phyloP scores from a whole-genome alignment of 1,140 invertebrate genomes.

The Antheraea pernyi region DNA sequence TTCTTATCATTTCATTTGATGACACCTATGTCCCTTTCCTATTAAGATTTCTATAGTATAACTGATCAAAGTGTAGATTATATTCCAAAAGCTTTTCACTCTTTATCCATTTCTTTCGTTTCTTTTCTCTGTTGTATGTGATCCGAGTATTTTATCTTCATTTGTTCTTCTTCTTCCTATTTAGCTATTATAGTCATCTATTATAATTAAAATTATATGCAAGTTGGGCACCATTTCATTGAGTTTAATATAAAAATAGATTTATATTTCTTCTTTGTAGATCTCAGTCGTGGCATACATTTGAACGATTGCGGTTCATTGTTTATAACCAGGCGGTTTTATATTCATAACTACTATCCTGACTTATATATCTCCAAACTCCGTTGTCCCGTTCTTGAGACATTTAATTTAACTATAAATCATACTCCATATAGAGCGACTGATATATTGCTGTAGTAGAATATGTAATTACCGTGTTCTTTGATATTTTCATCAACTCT shows the following conservation, averaged over 20 bases:
- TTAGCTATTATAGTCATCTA: conserved; percentile 39
- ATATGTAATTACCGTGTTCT: conserved; percentile 23
- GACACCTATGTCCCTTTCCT: conserved; percentile 43
- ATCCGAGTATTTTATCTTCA: conserved; percentile 33
- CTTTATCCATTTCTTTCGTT: conserved; percentile 24
- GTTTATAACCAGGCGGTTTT: conserved; percentile 21
- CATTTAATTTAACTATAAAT: conserved; percentile 30
- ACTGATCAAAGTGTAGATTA: conserved; percentile 34
- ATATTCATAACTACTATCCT: conserved; percentile 33
- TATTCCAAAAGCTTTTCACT: conserved; percentile 22
- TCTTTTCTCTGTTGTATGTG: conserved; percentile 28
- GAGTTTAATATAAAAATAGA: conserved; percentile 29
- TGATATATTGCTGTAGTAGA: conserved; percentile 29
- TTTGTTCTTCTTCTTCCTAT: conserved; percentile 21
- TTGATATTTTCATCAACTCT: conserved; percentile 21
- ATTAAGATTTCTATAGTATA: conserved; percentile 31
- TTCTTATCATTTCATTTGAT: conserved; percentile 31
- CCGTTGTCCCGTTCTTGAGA: conserved; percentile 32
- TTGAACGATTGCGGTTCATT: conserved; percentile 32
- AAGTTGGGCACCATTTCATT: conserved; percentile 20
- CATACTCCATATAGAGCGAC: conserved; percentile 25
- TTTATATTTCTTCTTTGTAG: conserved; percentile 28
- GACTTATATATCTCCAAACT: conserved; percentile 29
- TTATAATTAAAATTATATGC: conserved; percentile 26
- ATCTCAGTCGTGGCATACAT: conserved; percentile 37